A percentile compares a stretch with the other conserved stretches of the same genome.
phyloP scores from a whole-genome alignment of 2,113 vertebrate genomes.

The Dissostichus mawsoni region DNA sequence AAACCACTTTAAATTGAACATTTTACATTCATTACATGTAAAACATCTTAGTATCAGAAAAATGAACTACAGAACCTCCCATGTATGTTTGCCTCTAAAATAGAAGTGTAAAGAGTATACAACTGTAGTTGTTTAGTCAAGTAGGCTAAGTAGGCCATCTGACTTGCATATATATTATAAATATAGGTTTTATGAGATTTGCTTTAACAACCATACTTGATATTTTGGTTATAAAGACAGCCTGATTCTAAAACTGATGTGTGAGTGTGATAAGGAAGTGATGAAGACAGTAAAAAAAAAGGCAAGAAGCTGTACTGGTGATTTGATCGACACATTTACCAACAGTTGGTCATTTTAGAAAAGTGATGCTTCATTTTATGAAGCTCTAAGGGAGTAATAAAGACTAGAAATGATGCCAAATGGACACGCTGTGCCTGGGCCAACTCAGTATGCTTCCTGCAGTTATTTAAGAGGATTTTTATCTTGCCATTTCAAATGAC shows the following conservation, averaged over 20 bases:
- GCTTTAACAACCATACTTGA: neutral
- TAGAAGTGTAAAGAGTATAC: neutral
- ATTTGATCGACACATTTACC: neutral
- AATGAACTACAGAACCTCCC: neutral
- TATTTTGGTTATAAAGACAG: neutral
- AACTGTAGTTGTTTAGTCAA: neutral
- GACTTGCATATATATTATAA: too few relatives aligned
- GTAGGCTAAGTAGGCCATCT: too few relatives aligned
- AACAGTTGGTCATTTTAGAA: neutral
- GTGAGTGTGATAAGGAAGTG: neutral
- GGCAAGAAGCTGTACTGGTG: neutral
- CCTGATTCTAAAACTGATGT: neutral
- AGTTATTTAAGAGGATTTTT: slow-evolving; percentile 8
- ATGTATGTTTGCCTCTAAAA: too few relatives aligned
- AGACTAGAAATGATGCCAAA: slow-evolving; percentile 22
- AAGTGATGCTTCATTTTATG: slow-evolving; percentile 2
- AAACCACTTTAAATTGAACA: too few relatives aligned
- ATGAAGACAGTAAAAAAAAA: slow-evolving; percentile 2
- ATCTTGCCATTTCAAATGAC: slow-evolving; percentile 13
- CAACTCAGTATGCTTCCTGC: neutral
- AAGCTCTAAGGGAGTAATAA: slow-evolving; percentile 3
- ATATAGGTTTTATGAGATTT: neutral
- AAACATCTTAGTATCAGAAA: too few relatives aligned
- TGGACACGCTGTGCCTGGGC: slow-evolving; percentile 26
- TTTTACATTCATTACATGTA: too few relatives aligned